Conservation (phyloP, 2,113 vertebrate species). For the Clarias gariepinus region DNA sequence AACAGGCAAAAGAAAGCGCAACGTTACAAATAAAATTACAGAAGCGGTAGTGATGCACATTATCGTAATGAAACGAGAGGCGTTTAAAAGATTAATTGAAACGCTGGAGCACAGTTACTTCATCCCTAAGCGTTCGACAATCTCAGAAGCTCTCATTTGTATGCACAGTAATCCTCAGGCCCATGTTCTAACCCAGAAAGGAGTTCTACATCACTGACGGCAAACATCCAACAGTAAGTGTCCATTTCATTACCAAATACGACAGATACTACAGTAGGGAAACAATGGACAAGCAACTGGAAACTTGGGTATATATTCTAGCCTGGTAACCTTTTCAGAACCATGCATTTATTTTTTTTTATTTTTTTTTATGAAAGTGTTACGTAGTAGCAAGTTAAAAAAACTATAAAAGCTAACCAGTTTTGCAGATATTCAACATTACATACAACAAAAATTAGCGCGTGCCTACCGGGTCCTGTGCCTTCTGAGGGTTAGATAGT, state of each 20-base stretch:
- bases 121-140: neutral
- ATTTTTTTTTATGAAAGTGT: neutral
- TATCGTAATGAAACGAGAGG: neutral
- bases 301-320: neutral
- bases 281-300: neutral
- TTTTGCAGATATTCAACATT: neutral
- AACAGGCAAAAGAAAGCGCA: neutral
- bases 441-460: neutral
- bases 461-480: neutral
- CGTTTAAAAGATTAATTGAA: conserved; percentile 15
- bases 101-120: conserved; percentile 6
- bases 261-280: neutral
- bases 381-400: neutral
- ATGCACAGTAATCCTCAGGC: conserved; percentile 13
- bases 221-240: neutral
- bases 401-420: neutral
- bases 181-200: conserved; percentile 9
- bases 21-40: conserved; percentile 5
- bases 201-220: neutral
- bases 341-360: neutral
- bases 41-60: conserved; percentile 2
- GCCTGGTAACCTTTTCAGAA: neutral
- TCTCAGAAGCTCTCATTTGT: conserved; percentile 8
- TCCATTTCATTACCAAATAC: neutral
- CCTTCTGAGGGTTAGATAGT: neutral